phyloP scores from a whole-genome alignment of 2,888 invertebrate species.

The Polydrusus cervinus region DNA sequence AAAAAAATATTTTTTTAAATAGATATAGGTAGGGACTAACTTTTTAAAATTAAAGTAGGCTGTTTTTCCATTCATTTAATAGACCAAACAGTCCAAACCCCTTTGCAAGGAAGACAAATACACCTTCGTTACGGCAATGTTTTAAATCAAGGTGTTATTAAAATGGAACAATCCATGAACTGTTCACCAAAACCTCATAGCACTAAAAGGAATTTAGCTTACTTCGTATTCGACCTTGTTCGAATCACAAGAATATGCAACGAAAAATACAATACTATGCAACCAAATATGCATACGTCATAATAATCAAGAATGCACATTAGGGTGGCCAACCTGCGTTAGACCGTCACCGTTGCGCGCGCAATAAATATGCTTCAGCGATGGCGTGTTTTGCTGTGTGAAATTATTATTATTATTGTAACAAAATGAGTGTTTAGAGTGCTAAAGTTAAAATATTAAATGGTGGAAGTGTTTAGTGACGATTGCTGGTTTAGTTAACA shows the following conservation, averaged over 20 bases:
- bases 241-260: neutral
- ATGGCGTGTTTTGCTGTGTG: slow-evolving; percentile 71
- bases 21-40: too few species aligned
- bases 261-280: slow-evolving; percentile 3
- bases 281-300: slow-evolving; percentile 13
- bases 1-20: too few species aligned
- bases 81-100: too few species aligned
- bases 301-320: slow-evolving; percentile 22
- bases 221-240: too few species aligned
- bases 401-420: slow-evolving; percentile 63
- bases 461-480: slow-evolving; percentile 63
- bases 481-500: slow-evolving; percentile 64
- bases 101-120: too few species aligned
- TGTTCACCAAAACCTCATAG: too few species aligned
- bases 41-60: too few species aligned
- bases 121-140: too few species aligned
- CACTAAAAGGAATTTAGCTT: too few species aligned
- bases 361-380: slow-evolving; percentile 62
- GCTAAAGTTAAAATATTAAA: slow-evolving; percentile 63
- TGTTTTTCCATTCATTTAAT: too few species aligned
- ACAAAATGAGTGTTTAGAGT: slow-evolving; percentile 64
- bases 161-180: too few species aligned
- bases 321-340: slow-evolving; percentile 63
- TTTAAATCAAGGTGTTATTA: too few species aligned
- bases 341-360: slow-evolving; percentile 62